Percentiles rank a stretch among this genome's conserved stretches.
phyloP scores from a whole-genome alignment of 2,888 invertebrate species.

The Apantesis nais region DNA sequence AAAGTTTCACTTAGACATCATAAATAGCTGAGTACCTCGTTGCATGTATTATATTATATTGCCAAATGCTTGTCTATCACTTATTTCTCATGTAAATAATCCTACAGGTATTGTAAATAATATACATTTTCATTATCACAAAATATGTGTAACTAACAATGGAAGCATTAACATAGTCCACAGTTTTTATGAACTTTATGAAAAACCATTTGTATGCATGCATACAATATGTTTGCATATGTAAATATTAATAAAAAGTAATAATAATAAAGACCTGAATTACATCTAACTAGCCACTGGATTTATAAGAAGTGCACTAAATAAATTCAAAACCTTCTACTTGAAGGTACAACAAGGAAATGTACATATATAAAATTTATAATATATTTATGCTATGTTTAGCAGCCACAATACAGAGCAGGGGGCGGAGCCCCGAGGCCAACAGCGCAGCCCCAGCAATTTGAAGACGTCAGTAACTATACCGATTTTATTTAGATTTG shows the following conservation, averaged over 20 bases:
- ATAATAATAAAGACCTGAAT: not conserved
- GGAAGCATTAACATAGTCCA: not conserved
- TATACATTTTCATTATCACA: not conserved
- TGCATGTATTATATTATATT: slow-evolving; percentile 16
- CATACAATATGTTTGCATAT: too few relatives aligned
- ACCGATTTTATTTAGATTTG: slow-evolving; percentile 63
- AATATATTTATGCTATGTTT: slow-evolving; percentile 10
- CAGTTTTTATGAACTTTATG: not conserved
- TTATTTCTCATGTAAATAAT: slow-evolving; percentile 14
- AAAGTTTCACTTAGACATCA: slow-evolving; percentile 1
- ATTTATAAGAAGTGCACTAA: not conserved
- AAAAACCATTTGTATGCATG: not conserved
- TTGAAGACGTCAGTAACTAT: slow-evolving; percentile 77
- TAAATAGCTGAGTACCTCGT: slow-evolving; percentile 19
- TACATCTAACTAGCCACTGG: not conserved
- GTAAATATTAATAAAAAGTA: not conserved
- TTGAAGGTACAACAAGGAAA: not conserved
- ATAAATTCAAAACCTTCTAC: not conserved
- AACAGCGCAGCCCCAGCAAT: slow-evolving; percentile 71
- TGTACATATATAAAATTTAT: not conserved
- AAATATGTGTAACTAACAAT: not conserved
- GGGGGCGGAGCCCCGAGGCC: slow-evolving; percentile 65
- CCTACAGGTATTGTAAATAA: slow-evolving; percentile 10
- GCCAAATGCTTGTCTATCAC: slow-evolving; percentile 8
- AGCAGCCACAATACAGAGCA: slow-evolving; percentile 90